phyloP scores from a whole-genome alignment of 2,113 vertebrate species.

The Bufo gargarizans region DNA sequence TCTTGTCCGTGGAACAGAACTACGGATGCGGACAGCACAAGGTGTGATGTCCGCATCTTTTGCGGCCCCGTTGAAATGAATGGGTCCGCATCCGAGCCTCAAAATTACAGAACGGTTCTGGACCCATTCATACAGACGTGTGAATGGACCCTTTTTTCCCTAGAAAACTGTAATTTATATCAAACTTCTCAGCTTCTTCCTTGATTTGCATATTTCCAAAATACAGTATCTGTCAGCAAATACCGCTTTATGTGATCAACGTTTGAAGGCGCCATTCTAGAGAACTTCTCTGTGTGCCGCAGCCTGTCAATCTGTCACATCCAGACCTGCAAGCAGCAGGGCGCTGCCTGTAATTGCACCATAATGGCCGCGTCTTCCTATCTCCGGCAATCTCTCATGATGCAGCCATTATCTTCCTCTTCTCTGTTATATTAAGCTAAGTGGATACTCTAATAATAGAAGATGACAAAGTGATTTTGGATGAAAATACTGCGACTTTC shows the following conservation, averaged over 20 bases:
- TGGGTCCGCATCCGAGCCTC: too few relatives aligned
- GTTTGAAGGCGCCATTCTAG: background rate
- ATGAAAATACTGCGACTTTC: background rate
- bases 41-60: too few relatives aligned
- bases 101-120: too few relatives aligned
- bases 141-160: too few relatives aligned
- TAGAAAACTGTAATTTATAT: too few relatives aligned
- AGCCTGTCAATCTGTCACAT: background rate
- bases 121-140: too few relatives aligned
- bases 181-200: too few relatives aligned
- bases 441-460: conserved; percentile 37
- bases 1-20: too few relatives aligned
- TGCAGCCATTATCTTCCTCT: background rate
- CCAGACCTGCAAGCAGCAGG: background rate
- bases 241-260: background rate
- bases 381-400: background rate
- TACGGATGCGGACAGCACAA: too few relatives aligned
- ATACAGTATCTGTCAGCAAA: too few relatives aligned
- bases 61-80: too few relatives aligned
- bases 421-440: conserved; percentile 32
- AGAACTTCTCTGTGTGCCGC: background rate
- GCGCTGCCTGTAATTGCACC: background rate
- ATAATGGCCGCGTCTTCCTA: background rate
- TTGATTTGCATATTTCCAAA: too few relatives aligned
- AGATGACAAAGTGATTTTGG: background rate